A percentile compares a stretch with the other conserved stretches of the same genome.
These are phyloP conservation scores for Passerina amoena DNA, from an alignment of 2,113 vertebrate species.

Conservation along the genomic window DNA sequence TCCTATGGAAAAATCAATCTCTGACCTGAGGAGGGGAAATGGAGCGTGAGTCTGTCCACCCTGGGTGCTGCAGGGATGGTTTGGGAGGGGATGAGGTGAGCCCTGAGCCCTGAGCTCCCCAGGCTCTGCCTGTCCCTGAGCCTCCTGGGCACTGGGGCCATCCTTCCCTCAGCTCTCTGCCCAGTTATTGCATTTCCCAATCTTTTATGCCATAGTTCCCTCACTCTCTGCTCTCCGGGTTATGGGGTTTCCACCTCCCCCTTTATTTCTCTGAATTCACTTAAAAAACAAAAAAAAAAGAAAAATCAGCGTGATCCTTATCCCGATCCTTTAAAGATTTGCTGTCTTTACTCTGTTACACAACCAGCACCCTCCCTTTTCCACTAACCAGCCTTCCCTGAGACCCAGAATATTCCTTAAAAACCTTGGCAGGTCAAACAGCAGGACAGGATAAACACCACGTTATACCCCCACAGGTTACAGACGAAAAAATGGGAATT, in stretches of 20 bases:
- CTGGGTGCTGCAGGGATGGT: background rate
- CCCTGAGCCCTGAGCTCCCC: fast-evolving
- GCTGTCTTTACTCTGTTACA: background rate
- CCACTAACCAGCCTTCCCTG: background rate
- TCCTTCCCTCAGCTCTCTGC: background rate
- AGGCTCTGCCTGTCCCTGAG: background rate
- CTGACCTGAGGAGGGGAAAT: background rate
- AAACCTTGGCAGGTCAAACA: background rate
- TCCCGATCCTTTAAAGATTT: background rate
- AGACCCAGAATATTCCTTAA: background rate
- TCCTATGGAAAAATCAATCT: background rate
- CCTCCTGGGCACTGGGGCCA: background rate
- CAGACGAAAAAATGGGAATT: background rate
- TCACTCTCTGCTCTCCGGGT: background rate
- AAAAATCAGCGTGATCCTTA: background rate
- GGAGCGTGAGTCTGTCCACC: background rate
- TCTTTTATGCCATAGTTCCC: background rate
- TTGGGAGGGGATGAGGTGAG: background rate
- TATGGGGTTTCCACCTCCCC: background rate
- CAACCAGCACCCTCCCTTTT: background rate
- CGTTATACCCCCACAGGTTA: background rate
- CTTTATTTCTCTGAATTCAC: background rate
- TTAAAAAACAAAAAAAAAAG: background rate
- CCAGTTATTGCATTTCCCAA: background rate
- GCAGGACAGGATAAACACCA: background rate